Percentiles rank a stretch among this genome's conserved stretches.
phyloP scores from a whole-genome alignment of 2,797 vertebrate genomes.

The Bovichtus variegatus region DNA sequence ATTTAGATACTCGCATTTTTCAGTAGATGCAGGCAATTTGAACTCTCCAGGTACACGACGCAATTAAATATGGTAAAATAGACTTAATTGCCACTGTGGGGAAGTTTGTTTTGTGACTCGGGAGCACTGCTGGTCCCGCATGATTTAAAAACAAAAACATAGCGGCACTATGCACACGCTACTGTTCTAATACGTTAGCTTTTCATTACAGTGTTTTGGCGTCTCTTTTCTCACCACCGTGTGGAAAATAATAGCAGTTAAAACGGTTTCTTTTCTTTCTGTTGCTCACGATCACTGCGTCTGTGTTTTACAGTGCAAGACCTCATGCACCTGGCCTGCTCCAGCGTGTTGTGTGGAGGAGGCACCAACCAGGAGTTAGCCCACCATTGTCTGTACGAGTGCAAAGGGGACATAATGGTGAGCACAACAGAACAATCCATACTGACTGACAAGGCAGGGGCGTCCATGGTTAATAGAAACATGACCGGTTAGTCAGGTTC shows the following conservation, averaged over 20 bases:
- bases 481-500: constrained; percentile 4
- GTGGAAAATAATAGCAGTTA: background rate
- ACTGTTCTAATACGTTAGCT: background rate
- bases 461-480: constrained; percentile 25
- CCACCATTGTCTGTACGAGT: constrained; percentile 93
- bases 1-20: background rate
- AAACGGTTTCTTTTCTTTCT: background rate
- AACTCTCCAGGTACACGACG: background rate
- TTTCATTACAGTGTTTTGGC: background rate
- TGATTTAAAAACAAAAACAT: background rate
- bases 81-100: background rate
- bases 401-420: constrained; percentile 94
- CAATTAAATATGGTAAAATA: background rate
- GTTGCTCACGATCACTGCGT: background rate
- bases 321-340: constrained; percentile 95
- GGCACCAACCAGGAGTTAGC: constrained; percentile 98
- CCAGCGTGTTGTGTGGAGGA: constrained; percentile 93
- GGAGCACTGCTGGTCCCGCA: background rate
- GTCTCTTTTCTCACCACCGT: background rate
- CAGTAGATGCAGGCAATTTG: background rate
- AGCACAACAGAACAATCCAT: constrained; percentile 73
- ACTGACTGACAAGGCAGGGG: background rate
- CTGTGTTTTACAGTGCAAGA: constrained; percentile 81
- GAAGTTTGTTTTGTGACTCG: background rate
- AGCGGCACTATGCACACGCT: background rate